These are phyloP conservation scores for Cylloceria caligata DNA, from an alignment of 2,888 invertebrate genomes.

Conservation along the genomic window DNA sequence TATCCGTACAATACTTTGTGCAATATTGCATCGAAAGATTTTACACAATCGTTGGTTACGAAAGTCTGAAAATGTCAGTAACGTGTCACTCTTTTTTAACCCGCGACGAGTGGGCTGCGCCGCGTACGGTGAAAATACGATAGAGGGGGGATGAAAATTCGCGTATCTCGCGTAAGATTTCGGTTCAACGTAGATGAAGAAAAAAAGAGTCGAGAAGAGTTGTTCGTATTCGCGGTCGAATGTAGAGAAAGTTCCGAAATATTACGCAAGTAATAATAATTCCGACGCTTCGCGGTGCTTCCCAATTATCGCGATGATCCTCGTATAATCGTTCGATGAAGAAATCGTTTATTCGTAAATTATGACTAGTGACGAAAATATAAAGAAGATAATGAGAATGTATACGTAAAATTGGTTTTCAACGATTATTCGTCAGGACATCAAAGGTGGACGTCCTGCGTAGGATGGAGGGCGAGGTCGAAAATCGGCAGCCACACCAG, in stretches of 20 bases:
- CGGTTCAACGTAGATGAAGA: background rate
- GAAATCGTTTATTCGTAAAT: background rate
- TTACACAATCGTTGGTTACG: constrained; percentile 23
- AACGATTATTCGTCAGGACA: constrained; percentile 11
- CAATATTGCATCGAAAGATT: constrained; percentile 46
- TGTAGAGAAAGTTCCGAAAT: background rate
- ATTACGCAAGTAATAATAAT: constrained; percentile 22
- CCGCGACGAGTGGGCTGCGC: too few relatives aligned
- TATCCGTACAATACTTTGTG: constrained; percentile 8
- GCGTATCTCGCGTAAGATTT: constrained; percentile 7
- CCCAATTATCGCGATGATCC: constrained; percentile 2
- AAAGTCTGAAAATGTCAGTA: constrained; percentile 64
- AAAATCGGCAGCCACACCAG: constrained; percentile 38
- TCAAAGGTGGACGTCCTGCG: constrained; percentile 53
- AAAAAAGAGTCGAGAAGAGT: background rate
- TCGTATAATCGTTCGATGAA: too few relatives aligned
- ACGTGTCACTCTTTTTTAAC: constrained; percentile 49
- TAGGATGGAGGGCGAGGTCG: constrained; percentile 73
- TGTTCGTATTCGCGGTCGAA: background rate
- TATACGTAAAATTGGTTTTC: background rate
- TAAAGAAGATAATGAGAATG: too few relatives aligned
- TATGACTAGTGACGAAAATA: background rate
- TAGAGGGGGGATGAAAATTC: too few relatives aligned
- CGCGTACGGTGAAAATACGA: too few relatives aligned
- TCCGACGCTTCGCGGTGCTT: background rate